phyloP scores from a whole-genome alignment of 2,113 vertebrate genomes.

The Shinisaurus crocodilurus region DNA sequence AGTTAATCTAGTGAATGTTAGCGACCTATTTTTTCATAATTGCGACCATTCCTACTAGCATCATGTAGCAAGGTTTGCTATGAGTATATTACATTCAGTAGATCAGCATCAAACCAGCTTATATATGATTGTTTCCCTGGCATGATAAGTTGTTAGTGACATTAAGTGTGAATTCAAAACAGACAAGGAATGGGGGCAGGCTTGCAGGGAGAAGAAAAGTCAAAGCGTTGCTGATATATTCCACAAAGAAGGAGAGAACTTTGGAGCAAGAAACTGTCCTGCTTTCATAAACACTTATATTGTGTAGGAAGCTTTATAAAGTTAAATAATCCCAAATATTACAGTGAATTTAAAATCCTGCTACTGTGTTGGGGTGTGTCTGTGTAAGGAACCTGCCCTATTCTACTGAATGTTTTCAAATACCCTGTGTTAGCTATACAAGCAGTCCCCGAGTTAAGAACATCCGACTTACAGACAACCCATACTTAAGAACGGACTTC shows the following conservation, averaged over 20 bases:
- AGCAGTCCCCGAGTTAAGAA: no score
- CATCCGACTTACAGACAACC: no score
- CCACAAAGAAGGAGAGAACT: neutral
- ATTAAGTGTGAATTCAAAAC: constrained; percentile 26
- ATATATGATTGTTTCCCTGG: constrained; percentile 18
- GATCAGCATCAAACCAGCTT: constrained; percentile 11
- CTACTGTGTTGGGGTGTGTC: no score
- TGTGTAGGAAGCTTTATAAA: neutral
- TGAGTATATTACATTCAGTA: constrained; percentile 33
- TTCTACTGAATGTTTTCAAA: neutral
- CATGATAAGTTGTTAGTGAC: constrained; percentile 32
- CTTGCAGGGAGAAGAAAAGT: neutral
- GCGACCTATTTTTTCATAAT: constrained; percentile 8
- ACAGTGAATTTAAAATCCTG: neutral
- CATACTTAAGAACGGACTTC: no score
- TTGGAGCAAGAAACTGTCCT: constrained; percentile 5
- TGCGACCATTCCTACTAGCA: constrained; percentile 22
- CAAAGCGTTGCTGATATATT: constrained; percentile 11
- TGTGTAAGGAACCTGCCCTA: neutral
- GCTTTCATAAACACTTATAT: neutral
- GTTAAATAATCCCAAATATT: neutral
- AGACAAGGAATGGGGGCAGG: constrained; percentile 6
- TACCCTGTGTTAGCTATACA: neutral
- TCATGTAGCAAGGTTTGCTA: constrained; percentile 24
- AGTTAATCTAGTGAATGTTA: constrained; percentile 15